Base-by-base conservation (phyloP, 92 coral and sea anemone species). In the Epizoanthus rinbou region DNA sequence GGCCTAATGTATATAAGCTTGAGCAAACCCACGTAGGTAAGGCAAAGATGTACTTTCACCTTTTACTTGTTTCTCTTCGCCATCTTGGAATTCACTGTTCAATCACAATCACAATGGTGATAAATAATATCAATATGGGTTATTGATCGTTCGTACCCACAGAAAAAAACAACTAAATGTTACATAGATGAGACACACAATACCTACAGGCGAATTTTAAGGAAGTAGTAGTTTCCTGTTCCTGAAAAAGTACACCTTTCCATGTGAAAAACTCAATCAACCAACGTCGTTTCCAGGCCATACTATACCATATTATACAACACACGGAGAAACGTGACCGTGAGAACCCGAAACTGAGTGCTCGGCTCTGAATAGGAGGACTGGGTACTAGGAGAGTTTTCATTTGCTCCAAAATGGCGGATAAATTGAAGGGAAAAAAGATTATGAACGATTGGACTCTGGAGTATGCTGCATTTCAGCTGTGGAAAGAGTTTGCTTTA, bases 171-270 rank as follows among this genome's bases (percentile, higher is more conserved):
- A 64, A 64, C 69, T 47, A 47, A 47, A 47, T 47, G 54, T 47
- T 47, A 47, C 15, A 47, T 47, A 74, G 3, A 7, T 21, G 64
- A 56, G n/a, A 53, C 17, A 24, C 17, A 24, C 17, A 4, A 56
- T 37, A 85, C 92, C 85, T 62, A 89, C 92, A 89, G 83, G 54
- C 70, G 64, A 59, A 89, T 66, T 79, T 86, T 89, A 6, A 89
- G 84, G 80, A 81, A 89, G 58, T 84, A 89, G 64, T 89, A 67
- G 31, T 86, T 89, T 15, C 87, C 92, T 39, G 80, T 86, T 62
- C 84, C 86, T 59, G 80, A 66, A 22, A 89, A 83, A 28, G 68
- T 80, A 18, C 73, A 60, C 79, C 62, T 82, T 63, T 89, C 92
- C 92, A 89, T 89, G 75, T 56, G 58, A n/a, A 47, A 47, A 47